Evolutionary conservation across 2,113 vertebrate genomes (phyloP), one percentile per base, ranked within the genome.

Genomic region (Stegostoma tigrinum): DNA sequence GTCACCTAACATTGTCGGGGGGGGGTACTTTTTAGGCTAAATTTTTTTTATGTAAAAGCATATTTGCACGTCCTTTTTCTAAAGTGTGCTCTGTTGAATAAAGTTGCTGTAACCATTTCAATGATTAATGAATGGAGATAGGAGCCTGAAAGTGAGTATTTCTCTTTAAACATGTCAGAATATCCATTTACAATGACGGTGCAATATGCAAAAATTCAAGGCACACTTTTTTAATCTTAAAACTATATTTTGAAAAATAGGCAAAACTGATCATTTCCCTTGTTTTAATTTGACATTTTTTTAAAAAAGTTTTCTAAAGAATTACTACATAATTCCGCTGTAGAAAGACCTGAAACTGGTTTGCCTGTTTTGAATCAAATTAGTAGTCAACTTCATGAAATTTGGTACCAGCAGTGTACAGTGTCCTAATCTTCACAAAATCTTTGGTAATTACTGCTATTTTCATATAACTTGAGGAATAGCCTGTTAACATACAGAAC

Each of bases 381-480:
- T 72, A 52, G 6, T 45, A 72, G 94, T 75, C 42, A 24, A 12
- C 68, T 70, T 95, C 52, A 17, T 30, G 52, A 72, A 95, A 70
- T 30, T 55, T 90, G 87, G 48, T 61, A 52, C 87, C 87, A 90
- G 42, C 42, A 72, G 68, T 75, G 94, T 52, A 72, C 68, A 95
- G 24, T 95, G 68, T 52, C 68, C 48, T 72, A 72, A 72, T 8
- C 68, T 72, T 95, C 64, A 48, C 93, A 30, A 3, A 91, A 72
- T 14, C 12, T 95, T 61, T 95, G 94, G 75, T 95, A 42, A 27
- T 72, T 72, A 95, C 68, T 95, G 94, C 94, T 95, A 75, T 72
- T 95, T 95, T 95, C 94, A 75, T 94, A 68, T 75, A 95, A 95
- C 68, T 90, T 90, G 52, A 95, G 68, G 68, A 95, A 72, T 72